Evolutionary conservation across 2,888 invertebrate species (phyloP).

Genomic region (Macrophya alboannulata): DNA sequence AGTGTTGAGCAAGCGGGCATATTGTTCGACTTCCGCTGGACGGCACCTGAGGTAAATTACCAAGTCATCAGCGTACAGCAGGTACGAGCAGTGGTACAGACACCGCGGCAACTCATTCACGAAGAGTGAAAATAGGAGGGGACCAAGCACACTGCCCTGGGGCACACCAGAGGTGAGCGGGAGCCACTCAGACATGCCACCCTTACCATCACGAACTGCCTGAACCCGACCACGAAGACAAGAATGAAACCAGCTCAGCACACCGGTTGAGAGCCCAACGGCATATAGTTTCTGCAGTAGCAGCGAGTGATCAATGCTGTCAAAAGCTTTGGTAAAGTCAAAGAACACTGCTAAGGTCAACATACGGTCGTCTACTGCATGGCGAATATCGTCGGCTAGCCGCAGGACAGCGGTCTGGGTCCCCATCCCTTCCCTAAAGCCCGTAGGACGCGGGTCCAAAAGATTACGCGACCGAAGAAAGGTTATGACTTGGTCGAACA

Average conservation of each 20-base stretch:
- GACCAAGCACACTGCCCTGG: conserved; percentile 56
- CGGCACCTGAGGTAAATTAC: conserved; percentile 8
- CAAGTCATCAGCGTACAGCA: conserved; percentile 23
- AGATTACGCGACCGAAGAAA: not conserved
- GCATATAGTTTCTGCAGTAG: not conserved
- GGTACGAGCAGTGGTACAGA: conserved; percentile 22
- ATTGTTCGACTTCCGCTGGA: not conserved
- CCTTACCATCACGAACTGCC: conserved; percentile 35
- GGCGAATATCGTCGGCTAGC: not conserved
- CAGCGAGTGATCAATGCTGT: conserved; percentile 1
- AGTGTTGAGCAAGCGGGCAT: not conserved
- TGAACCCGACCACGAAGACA: not conserved
- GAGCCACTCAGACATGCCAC: conserved; percentile 24
- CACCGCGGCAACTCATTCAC: conserved; percentile 27
- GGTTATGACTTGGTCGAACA: not conserved
- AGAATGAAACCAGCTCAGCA: not conserved
- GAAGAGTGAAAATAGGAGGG: conserved; percentile 37
- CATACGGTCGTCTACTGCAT: not conserved
- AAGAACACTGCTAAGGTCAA: not conserved
- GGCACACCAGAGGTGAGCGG: conserved; percentile 38
- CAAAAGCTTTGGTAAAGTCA: conserved; percentile 16
- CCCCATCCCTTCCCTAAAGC: conserved; percentile 18
- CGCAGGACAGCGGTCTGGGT: not conserved
- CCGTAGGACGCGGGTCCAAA: conserved; percentile 27
- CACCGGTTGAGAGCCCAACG: not conserved